Conservation (phyloP, 2,797 vertebrate genomes). For the Anabas testudineus region DNA sequence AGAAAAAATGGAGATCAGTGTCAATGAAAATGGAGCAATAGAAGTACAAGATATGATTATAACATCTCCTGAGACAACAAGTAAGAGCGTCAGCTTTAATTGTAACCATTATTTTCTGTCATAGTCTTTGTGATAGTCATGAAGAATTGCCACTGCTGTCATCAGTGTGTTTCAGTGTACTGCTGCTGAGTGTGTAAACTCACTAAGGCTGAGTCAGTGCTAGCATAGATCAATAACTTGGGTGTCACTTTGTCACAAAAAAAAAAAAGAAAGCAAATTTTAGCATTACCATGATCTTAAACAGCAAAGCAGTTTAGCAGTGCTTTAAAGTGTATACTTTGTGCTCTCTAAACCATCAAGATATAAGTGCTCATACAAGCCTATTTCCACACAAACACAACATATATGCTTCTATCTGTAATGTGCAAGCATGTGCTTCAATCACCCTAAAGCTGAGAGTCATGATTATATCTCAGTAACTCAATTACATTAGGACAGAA, state of each 20-base stretch:
- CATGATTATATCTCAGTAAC: conserved; percentile 57
- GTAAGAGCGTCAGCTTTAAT: conserved; percentile 65
- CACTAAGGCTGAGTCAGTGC: conserved; percentile 21
- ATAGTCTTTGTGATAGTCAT: neutral
- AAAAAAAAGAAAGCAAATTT: conserved; percentile 52
- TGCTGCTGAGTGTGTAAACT: conserved; percentile 32
- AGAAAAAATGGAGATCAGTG: conserved; percentile 73
- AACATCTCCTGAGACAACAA: conserved; percentile 73
- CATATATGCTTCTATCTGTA: conserved; percentile 21
- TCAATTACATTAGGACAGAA: conserved; percentile 53
- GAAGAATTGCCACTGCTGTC: neutral
- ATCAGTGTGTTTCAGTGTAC: conserved; percentile 5
- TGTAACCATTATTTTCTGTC: neutral
- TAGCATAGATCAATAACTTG: conserved; percentile 31
- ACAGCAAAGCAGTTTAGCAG: conserved; percentile 34
- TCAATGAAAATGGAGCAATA: conserved; percentile 69
- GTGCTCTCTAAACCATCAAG: conserved; percentile 4
- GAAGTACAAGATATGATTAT: conserved; percentile 65
- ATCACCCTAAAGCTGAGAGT: conserved; percentile 52
- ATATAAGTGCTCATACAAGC: conserved; percentile 8
- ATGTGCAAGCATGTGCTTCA: conserved; percentile 47
- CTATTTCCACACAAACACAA: conserved; percentile 12
- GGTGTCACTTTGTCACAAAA: conserved; percentile 33
- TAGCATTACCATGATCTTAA: conserved; percentile 34
- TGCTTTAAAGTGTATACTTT: conserved; percentile 25